Base-by-base conservation (phyloP, 2,113 vertebrate species). In the Bolborhynchus lineola region DNA sequence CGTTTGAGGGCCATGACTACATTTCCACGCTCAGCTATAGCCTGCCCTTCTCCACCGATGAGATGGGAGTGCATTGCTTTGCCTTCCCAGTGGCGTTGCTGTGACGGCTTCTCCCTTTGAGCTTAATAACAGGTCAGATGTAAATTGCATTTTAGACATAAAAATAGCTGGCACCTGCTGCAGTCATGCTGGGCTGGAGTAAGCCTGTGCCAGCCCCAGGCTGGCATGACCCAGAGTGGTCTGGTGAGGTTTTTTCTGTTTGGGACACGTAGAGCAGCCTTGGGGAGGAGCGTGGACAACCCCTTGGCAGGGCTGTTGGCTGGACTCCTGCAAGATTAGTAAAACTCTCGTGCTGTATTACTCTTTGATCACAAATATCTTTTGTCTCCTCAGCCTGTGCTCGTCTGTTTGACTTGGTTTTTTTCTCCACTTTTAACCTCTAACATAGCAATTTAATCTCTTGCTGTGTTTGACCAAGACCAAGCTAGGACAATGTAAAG, bases 91-190 rank as follows among this genome's bases (percentile, higher is more conserved):
- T 7, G 60, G 39, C 0, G 0, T 2, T 63, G 49, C 85, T 41
- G 59, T 0, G 2, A 16, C 82, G 9, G 35, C 50, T 88, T 46
- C 60, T 95, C 50, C 64, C 74, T 88, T 91, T 78, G 88, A 93
- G 88, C 49, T 90, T 76, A 63, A 41, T 81, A 67, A 4, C 60
- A 60, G 80, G 42, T 80, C 86, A 70, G 88, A 68, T 68, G 39
- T 33, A 21, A 84, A 41, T n/a, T 23, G 35, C 46, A 39, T 21
- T 65, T 79, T 42, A 25, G 86, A n/a, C 60, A 20, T 28, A 95
- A 95, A 95, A 96, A 94, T 92, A 97, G 80, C 89, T 77, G 78
- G 86, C 94, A 96, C 83, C 95, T 96, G 91, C 93, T 84, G n/a
- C 69, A 39, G 77, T 92, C 89, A 35, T 0, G 7, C 85, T 59